These are phyloP conservation scores for Anastrepha ludens DNA, from an alignment of 1,140 invertebrate genomes.

Conservation along the genomic window DNA sequence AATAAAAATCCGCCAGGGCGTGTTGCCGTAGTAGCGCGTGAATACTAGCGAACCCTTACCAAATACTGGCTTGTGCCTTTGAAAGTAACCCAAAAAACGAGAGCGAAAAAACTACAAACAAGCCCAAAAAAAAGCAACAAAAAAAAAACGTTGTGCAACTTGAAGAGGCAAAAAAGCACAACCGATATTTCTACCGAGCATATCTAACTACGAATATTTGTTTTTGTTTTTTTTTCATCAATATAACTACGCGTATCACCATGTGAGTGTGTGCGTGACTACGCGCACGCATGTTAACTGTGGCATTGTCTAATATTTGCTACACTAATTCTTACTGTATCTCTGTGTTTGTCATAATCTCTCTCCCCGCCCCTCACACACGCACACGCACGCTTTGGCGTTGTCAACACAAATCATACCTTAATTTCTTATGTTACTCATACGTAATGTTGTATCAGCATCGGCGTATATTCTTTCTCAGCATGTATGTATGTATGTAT, in stretches of 20 bases:
- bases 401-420: slow-evolving; percentile 32
- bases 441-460: slow-evolving; percentile 11
- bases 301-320: not conserved
- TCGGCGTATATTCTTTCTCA: slow-evolving; percentile 18
- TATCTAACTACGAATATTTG: not conserved
- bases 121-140: not conserved
- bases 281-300: not conserved
- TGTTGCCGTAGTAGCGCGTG: not conserved
- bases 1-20: not conserved
- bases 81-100: not conserved
- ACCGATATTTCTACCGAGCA: not conserved
- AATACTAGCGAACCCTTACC: not conserved
- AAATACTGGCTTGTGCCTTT: not conserved
- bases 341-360: not conserved
- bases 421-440: slow-evolving; percentile 29
- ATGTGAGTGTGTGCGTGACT: not conserved
- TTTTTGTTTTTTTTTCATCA: not conserved
- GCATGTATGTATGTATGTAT: not conserved
- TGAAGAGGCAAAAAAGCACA: not conserved
- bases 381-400: not conserved
- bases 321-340: not conserved
- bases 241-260: too few species aligned
- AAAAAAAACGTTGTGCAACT: not conserved
- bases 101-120: not conserved
- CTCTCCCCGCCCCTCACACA: too few species aligned